phyloP scores from a whole-genome alignment of 2,113 vertebrate genomes.

The Acinonyx jubatus region DNA sequence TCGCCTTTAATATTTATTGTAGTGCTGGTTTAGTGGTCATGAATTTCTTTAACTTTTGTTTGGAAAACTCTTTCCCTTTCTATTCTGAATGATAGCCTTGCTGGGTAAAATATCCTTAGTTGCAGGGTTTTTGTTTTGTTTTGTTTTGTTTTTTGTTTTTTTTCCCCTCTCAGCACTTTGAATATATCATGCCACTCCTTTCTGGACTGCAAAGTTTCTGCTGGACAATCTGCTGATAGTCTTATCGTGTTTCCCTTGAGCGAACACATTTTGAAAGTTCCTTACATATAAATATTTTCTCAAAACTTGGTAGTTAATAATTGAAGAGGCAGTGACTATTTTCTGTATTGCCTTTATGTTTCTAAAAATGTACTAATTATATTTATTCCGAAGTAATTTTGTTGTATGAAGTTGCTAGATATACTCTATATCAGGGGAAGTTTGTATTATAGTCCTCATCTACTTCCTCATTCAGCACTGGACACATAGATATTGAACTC shows the following conservation, averaged over 20 bases:
- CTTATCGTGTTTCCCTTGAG: not conserved
- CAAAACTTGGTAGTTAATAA: not conserved
- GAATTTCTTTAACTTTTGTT: not conserved
- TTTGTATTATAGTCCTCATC: accelerated
- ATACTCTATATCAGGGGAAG: not conserved
- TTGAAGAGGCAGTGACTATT: not conserved
- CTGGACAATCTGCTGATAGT: not conserved
- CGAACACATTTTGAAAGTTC: not conserved
- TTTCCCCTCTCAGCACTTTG: not conserved
- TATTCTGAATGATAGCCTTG: not conserved
- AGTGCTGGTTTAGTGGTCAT: not conserved
- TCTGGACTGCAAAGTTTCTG: not conserved
- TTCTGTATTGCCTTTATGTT: not conserved
- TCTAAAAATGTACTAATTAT: not conserved
- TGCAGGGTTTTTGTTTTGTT: not conserved
- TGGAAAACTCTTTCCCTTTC: not conserved
- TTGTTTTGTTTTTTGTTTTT: not conserved
- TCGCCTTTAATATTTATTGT: not conserved
- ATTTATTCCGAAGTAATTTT: not conserved
- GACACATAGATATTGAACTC: not conserved
- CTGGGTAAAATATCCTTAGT: not conserved
- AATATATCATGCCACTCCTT: not conserved
- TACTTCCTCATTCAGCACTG: accelerated
- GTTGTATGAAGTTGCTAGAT: not conserved
- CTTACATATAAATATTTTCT: constrained; percentile 41